Evolutionary conservation across 1,140 invertebrate species (phyloP).

Genomic region (Dreissena rostriformis): DNA sequence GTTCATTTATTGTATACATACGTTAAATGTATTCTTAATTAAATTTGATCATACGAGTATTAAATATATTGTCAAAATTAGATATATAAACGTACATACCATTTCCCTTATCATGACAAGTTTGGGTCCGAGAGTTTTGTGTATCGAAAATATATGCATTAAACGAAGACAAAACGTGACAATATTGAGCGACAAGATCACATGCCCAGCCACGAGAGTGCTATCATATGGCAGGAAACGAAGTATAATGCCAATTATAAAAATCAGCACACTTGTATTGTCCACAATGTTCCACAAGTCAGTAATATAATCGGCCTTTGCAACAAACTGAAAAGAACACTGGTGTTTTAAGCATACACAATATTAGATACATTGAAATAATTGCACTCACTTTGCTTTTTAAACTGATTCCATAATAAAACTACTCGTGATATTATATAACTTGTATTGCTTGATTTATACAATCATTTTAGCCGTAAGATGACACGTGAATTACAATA

Average conservation of each 20-base stretch:
- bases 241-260: conserved; percentile 75
- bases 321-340: conserved; percentile 66
- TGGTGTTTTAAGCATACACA: background rate
- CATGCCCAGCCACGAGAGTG: conserved; percentile 71
- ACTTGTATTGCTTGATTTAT: background rate
- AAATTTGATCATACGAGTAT: background rate
- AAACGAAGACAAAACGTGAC: conserved; percentile 79
- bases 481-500: background rate
- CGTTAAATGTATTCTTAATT: background rate
- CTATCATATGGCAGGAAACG: conserved; percentile 70
- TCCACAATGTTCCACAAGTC: conserved; percentile 80
- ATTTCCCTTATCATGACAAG: conserved; percentile 82
- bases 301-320: conserved; percentile 73
- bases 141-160: conserved; percentile 80
- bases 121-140: conserved; percentile 81
- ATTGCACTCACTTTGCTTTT: background rate
- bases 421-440: background rate
- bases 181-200: conserved; percentile 31
- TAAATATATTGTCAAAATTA: background rate
- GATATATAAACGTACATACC: conserved; percentile 71
- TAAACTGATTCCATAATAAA: background rate
- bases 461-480: background rate
- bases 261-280: conserved; percentile 75
- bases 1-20: background rate
- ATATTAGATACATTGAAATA: background rate